phyloP scores from a whole-genome alignment of 1,140 invertebrate genomes.

The Dicyema japonicum region DNA sequence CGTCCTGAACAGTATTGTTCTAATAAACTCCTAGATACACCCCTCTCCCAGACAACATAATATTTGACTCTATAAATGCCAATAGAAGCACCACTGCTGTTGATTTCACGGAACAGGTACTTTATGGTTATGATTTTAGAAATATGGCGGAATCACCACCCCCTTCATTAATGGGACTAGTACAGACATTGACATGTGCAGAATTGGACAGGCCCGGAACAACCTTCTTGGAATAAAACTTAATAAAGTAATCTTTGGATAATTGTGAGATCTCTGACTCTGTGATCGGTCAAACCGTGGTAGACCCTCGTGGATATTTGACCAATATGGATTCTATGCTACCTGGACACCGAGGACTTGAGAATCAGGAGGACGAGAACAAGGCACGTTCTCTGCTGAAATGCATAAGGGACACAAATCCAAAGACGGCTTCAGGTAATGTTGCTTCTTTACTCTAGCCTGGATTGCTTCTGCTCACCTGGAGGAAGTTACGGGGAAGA shows the following conservation, averaged over 20 bases:
- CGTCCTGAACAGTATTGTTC: conserved; percentile 40
- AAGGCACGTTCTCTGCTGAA: conserved; percentile 78
- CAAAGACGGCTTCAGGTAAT: conserved; percentile 54
- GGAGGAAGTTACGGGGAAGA: conserved; percentile 92
- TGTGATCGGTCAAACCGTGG: conserved; percentile 85
- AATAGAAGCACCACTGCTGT: conserved; percentile 43
- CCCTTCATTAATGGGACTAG: conserved; percentile 19
- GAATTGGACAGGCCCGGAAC: conserved; percentile 91
- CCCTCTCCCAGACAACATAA: conserved; percentile 68
- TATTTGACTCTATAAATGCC: conserved; percentile 39
- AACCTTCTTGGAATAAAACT: conserved; percentile 96
- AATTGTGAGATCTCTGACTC: conserved; percentile 48
- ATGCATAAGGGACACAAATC: conserved; percentile 86
- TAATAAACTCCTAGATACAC: conserved; percentile 33
- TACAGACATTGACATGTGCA: conserved; percentile 74
- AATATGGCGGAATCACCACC: conserved; percentile 14
- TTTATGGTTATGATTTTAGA: conserved; percentile 7
- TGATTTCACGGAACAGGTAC: conserved; percentile 40
- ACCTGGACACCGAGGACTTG: conserved; percentile 69
- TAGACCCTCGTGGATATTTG: conserved; percentile 92
- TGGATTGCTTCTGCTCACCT: conserved; percentile 95
- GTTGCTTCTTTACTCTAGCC: conserved; percentile 21
- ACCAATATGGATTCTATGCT: conserved; percentile 96
- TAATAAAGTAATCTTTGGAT: conserved; percentile 31
- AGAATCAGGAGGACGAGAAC: conserved; percentile 96